A percentile compares a stretch with the other conserved stretches of the same genome.
Conservation (phyloP, 1,140 invertebrate species). For the Leptestheria dahalacensis region DNA sequence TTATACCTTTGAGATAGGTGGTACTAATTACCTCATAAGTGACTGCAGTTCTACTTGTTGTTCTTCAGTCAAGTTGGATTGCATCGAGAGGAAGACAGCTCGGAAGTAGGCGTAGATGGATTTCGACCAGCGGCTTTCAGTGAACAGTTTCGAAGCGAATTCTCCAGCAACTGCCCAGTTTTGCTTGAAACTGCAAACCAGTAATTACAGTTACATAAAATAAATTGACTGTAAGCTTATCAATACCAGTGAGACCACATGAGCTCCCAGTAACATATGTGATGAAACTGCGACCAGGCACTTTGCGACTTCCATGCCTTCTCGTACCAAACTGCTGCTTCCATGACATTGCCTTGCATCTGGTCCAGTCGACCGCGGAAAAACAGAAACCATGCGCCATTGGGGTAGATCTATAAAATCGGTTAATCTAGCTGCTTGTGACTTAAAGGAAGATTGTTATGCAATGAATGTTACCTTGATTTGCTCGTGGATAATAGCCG, state of each 20-base stretch:
- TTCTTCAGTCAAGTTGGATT: slow-evolving; percentile 32
- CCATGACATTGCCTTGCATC: slow-evolving; percentile 58
- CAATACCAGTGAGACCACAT: slow-evolving; percentile 67
- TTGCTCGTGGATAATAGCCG: slow-evolving; percentile 52
- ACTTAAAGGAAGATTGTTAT: no score
- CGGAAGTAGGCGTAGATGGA: slow-evolving; percentile 83
- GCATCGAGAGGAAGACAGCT: slow-evolving; percentile 63
- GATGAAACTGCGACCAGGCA: slow-evolving; percentile 85
- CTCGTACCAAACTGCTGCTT: slow-evolving; percentile 59
- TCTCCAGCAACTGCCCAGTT: slow-evolving; percentile 54
- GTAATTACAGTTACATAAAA: no score
- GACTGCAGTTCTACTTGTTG: slow-evolving; percentile 34
- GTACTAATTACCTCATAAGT: slow-evolving; percentile 49
- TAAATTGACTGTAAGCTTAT: no score
- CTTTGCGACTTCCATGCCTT: slow-evolving; percentile 69
- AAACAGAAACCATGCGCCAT: slow-evolving; percentile 84
- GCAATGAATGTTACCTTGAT: not conserved
- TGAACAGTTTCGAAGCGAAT: slow-evolving; percentile 52
- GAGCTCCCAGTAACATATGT: slow-evolving; percentile 89
- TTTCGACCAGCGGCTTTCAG: slow-evolving; percentile 76
- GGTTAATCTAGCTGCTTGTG: no score
- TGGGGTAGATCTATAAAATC: slow-evolving; percentile 42
- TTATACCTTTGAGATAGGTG: no score
- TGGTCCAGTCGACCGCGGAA: slow-evolving; percentile 74
- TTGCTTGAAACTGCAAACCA: slow-evolving; percentile 32